Percentiles rank a stretch among this genome's conserved stretches.
These are phyloP conservation scores for Tympanoctomys barrerae DNA, from an alignment of 2,797 vertebrate genomes.

Conservation along the genomic window DNA sequence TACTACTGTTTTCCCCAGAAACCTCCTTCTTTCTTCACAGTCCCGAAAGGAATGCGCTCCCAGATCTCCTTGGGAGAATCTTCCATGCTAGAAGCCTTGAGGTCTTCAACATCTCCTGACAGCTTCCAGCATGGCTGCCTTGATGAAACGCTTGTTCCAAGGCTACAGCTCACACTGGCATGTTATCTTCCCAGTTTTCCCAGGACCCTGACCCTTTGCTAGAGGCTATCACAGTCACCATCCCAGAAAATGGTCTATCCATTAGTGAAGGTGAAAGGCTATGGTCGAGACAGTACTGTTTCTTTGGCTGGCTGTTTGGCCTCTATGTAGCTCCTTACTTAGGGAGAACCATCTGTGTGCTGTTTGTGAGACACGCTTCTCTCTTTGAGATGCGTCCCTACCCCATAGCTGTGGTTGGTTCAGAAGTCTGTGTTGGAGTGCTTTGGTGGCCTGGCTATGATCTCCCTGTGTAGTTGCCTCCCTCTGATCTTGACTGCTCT, in stretches of 20 bases:
- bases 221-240: background rate
- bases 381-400: background rate
- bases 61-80: background rate
- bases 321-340: background rate
- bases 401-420: background rate
- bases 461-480: background rate
- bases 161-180: background rate
- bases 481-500: conserved; percentile 16
- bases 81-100: background rate
- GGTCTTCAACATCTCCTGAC: background rate
- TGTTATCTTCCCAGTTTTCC: background rate
- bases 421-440: background rate
- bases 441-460: background rate
- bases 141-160: background rate
- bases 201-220: background rate
- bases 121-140: background rate
- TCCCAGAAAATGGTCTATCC: background rate
- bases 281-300: background rate
- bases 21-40: background rate
- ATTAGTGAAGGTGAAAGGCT: background rate
- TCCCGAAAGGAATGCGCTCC: background rate
- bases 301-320: conserved; percentile 27
- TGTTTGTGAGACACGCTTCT: background rate
- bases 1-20: background rate
- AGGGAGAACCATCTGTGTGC: background rate